Evolutionary conservation across 1,140 invertebrate species (phyloP).

Genomic region (Trichonephila clavata): DNA sequence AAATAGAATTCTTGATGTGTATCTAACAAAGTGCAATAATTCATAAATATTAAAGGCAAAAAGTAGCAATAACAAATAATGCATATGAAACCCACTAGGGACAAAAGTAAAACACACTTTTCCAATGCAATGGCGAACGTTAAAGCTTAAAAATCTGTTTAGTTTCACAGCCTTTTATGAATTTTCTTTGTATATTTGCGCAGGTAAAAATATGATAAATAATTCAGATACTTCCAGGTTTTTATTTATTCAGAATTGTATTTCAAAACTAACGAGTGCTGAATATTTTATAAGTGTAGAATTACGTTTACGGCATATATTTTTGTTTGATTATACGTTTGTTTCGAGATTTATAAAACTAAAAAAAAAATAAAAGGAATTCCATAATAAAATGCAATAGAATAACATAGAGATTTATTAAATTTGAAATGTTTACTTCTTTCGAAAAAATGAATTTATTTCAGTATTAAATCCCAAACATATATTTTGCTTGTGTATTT

Average conservation of each 20-base stretch:
- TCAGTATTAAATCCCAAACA: too few relatives aligned
- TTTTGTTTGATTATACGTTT: too few relatives aligned
- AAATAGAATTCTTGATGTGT: background rate
- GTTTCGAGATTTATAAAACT: too few relatives aligned
- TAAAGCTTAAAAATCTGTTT: background rate
- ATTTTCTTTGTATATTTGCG: background rate
- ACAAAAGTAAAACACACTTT: background rate
- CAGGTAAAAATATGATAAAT: background rate
- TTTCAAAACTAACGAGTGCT: slow-evolving; percentile 31
- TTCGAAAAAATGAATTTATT: too few relatives aligned
- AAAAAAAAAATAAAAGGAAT: too few relatives aligned
- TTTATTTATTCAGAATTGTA: background rate
- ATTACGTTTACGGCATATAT: background rate
- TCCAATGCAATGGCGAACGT: background rate
- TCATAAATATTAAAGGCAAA: background rate
- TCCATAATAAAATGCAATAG: too few relatives aligned
- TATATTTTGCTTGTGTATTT: too few relatives aligned
- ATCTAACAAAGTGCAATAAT: background rate
- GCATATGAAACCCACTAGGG: background rate
- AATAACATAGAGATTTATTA: too few relatives aligned
- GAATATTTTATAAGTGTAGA: background rate
- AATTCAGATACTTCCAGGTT: background rate
- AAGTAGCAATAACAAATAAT: background rate
- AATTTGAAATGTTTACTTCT: too few relatives aligned
- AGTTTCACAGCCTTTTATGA: background rate